Base-by-base conservation (phyloP, 1,140 invertebrate genomes). In the Drosophila ohnishii region DNA sequence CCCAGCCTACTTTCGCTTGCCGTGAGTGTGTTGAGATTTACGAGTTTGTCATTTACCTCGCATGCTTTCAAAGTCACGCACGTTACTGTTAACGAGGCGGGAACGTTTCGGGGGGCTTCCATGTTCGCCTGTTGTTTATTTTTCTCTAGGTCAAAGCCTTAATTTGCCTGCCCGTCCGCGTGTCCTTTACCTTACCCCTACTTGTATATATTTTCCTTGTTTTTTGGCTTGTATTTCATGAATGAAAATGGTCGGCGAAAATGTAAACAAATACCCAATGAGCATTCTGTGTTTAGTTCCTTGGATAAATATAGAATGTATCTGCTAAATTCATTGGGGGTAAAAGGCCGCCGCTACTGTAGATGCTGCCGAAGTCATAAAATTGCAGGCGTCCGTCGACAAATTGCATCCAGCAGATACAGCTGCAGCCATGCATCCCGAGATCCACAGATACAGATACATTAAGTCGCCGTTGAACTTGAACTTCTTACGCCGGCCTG, bases 81-180 rank as follows among this genome's bases (percentile, higher is more conserved):
- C 84, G 78, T 84, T 74, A 59, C 79, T 65, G 82, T 67, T 72
- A 78, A 42, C 56, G 63, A 39, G 55, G 28, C 57, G 42, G 47
- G 35, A 42, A 56, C 35, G 37, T 42, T 39, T 30, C 39, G 34
- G n/a, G 16, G 59, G 22, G 44, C 14, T 34, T 61, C 40, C 55
- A 53, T 78, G 61, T 72, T 67, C 39, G 60, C 13, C 14, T 71
- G 44, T 84, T 85, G 76, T 88, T 88, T 83, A 69, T 71, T 84
- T 88, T 84, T 88, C 84, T 87, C 85, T 88, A 89, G 84, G 84
- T 88, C 84, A 88, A 88, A 88, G 85, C 85, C 84, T 89, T 87
- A 87, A 87, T 87, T 87, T 87, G 85, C 80, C 77, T 84, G 70
- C 76, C 61, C 63, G 76, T 65, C 50, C 16, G 32, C 50, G 14